Conservation (phyloP, 2,888 invertebrate genomes). For the Gymnosoma rotundatum region DNA sequence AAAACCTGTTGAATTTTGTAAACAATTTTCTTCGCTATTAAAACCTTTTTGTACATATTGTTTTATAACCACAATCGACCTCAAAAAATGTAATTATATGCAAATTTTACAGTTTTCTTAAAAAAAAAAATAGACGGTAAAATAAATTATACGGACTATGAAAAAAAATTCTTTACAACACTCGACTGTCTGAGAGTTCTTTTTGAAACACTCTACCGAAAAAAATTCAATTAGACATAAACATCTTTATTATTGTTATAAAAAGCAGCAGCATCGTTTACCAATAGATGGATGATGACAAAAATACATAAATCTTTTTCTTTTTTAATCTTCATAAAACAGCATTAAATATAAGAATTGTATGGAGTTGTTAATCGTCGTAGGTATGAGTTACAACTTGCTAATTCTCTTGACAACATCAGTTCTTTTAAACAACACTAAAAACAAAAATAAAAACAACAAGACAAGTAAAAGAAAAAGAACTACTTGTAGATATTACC, state of each 20-base stretch:
- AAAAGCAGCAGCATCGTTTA: conserved; percentile 1
- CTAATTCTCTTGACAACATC: conserved; percentile 64
- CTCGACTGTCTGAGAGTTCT: no score
- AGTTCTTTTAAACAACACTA: conserved; percentile 23
- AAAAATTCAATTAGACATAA: conserved; percentile 63
- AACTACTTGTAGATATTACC: conserved; percentile 43
- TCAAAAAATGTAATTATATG: conserved; percentile 21
- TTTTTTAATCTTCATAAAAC: conserved; percentile 18
- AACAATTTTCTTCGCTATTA: no score
- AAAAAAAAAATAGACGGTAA: conserved; percentile 1
- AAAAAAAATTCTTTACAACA: no score
- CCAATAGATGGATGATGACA: conserved; percentile 21
- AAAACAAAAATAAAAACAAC: conserved; percentile 1
- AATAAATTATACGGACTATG: neutral
- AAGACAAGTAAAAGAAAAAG: neutral
- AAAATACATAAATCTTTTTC: conserved; percentile 43
- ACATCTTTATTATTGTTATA: conserved; percentile 52
- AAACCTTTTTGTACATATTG: neutral
- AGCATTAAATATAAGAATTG: conserved; percentile 3
- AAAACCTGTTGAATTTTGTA: neutral
- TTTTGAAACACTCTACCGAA: neutral
- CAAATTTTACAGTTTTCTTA: conserved; percentile 12
- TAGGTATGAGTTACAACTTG: conserved; percentile 57
- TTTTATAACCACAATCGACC: neutral
- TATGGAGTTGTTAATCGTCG: conserved; percentile 15